Evolutionary conservation across 2,888 invertebrate genomes (phyloP), one percentile per base, ranked within the genome.

Genomic region (Linnaemya tessellans): DNA sequence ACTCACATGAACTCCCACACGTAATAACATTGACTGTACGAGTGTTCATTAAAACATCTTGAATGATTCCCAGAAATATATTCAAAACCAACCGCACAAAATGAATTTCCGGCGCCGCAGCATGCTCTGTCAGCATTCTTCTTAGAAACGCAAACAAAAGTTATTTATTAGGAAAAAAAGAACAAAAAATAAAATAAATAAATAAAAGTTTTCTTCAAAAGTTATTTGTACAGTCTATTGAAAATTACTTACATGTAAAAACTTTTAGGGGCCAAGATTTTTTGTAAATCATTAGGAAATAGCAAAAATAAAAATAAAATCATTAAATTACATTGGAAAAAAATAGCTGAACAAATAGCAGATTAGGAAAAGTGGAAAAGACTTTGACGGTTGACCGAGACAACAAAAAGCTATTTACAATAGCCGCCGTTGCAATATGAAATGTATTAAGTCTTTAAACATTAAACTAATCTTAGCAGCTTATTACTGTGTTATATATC

Each of bases 201-300:
- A 51, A 51, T 1, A 51, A 56, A 56, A 25, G 0, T 56, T 56
- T 56, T 25, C 22, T 56, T 25, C 18, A 20, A 51, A 20, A 51
- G 8, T 51, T 51, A 20, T 51, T 51, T 10, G 18, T n/a, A 49
- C 54, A 54, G 30, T 8, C 3, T 3, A 35, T 4, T n/a, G 35
- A 30, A 58, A 30, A n/a, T 35, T 35, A 30, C n/a, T 11, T 25
- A 25, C 13, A 56, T 25, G 5, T 25, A 25, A 25, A 4, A n/a
- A n/a, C n/a, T 56, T 56, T 15, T 15, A 56, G n/a, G 8, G 30
- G 56, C 15, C 4, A 30, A 8, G 25, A 56, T 7, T 56, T 56
- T 56, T 30, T 30, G 56, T n/a, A 35, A 35, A 25, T 22, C 22
- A 25, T 64, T 64, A 43, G 9, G 9, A 64, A 64, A 64, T n/a